Base-by-base conservation (phyloP, 2,888 invertebrate species). In the Podotricha telesiphe region DNA sequence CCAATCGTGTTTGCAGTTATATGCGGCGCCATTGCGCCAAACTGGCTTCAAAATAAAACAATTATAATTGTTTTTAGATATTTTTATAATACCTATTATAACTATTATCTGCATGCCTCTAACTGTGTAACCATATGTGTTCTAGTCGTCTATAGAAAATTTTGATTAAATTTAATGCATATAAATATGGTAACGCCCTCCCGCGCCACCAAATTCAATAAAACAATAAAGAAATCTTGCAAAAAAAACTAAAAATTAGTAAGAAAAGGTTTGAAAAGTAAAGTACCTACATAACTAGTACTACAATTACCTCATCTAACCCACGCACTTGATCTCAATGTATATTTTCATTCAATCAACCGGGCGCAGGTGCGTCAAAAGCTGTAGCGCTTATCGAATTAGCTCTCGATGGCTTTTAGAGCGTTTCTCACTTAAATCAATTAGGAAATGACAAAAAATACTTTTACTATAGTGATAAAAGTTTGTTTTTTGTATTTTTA, bases 291-390 rank as follows among this genome's bases (percentile, higher is more conserved):
- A 6, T 56, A 40, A 15, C 10, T n/a, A 42, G n/a, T n/a, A 45
- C 3, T 11, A 45, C 22, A 45, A n/a, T 59, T 6, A 45, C 45
- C 42, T n/a, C n/a, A 22, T 42, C 22, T 22, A 45, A 10, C 28
- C 59, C 28, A 59, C 59, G 45, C 59, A 45, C 22, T 59, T 17
- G 45, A 28, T 59, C 28, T 45, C 59, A 34, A 61, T 42, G 68
- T 71, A 61, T 78, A 77, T 78, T 79, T 76, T 77, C 75, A 70
- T 80, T 79, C 75, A 77, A 79, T 80, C 78, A 78, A 74, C 74
- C 51, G 59, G 74, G 28, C 74, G 67, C 76, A 76, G 76, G 74
- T 77, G 78, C 59, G 58, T 69, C 65, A 70, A 73, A 75, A 74
- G n/a, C 73, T 64, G 70, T 65, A 47, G 40, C 64, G 51, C 51